Base-by-base conservation (phyloP, 2,113 vertebrate species). In the Stictonetta naevosa region DNA sequence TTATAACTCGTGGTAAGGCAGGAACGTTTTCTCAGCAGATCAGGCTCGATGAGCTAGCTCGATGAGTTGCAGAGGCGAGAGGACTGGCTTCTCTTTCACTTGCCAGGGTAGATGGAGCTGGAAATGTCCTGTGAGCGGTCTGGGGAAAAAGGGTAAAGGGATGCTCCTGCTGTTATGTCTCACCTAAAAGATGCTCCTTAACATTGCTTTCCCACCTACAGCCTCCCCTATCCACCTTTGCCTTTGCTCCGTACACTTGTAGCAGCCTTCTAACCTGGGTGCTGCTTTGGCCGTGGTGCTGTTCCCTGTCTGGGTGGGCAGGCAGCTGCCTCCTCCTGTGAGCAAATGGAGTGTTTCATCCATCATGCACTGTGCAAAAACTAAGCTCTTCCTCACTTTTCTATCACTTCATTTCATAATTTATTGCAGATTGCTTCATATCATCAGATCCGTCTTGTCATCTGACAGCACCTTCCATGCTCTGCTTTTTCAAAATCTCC, bases 51-150 rank as follows among this genome's bases (percentile, higher is more conserved):
- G 3, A 85, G 26, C 62, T 68, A 36, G 50, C 75, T n/a, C n/a
- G n/a, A n/a, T n/a, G n/a, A n/a, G n/a, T 31, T 69, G 74, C 58
- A 72, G 68, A 86, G 33, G 4, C 0, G 0, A 55, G 68, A 77
- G 48, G 55, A 69, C 8, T 15, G 31, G 33, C 34, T 81, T 77
- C 38, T 63, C 20, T 34, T 48, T 42, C 3, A 1, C 56, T 92
- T 56, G 76, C 53, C 9, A 62, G 34, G 15, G 11, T 0, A 2
- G 25, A 7, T 82, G 62, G 81, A 68, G 13, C 0, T 58, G 46
- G 31, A 53, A 19, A 56, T 1, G 4, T 48, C 42, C 64, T 68
- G 60, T 36, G 33, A 64, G 26, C 3, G 5, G 68, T 25, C 36
- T 60, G 8, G 21, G 38, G 38, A 72, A 75, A 13, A 18, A 75